phyloP scores from a whole-genome alignment of 2,113 vertebrate genomes.

The Tyrannus savana region DNA sequence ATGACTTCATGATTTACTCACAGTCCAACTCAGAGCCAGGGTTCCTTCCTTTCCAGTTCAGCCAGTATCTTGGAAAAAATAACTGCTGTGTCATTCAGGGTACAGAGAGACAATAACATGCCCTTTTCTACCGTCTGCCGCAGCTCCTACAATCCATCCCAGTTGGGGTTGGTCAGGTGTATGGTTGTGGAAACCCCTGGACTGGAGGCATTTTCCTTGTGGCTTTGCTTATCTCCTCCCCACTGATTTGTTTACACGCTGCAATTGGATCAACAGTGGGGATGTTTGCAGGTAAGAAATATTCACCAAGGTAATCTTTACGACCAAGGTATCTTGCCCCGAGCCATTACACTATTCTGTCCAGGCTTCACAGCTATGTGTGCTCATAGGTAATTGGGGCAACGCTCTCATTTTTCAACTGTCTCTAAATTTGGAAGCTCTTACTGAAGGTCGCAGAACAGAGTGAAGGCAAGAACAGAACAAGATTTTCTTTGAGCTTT shows the following conservation, averaged over 20 bases:
- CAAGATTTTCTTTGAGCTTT: neutral
- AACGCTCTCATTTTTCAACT: neutral
- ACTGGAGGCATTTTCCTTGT: slow-evolving; percentile 89
- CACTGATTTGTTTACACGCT: slow-evolving; percentile 87
- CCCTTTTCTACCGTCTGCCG: neutral
- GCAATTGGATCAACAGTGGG: slow-evolving; percentile 88
- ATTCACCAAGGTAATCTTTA: neutral
- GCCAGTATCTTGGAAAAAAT: neutral
- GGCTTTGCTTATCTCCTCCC: slow-evolving; percentile 89
- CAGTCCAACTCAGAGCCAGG: neutral
- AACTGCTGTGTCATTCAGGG: neutral
- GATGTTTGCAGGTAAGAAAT: slow-evolving; percentile 85
- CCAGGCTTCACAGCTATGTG: neutral
- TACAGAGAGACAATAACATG: neutral
- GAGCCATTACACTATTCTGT: neutral
- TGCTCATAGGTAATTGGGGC: fast-evolving
- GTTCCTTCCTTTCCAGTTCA: neutral
- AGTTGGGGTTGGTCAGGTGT: slow-evolving; percentile 88
- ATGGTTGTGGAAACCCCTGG: slow-evolving; percentile 93
- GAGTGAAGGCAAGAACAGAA: neutral
- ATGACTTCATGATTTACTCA: neutral
- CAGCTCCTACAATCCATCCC: slow-evolving; percentile 91
- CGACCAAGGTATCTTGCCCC: neutral
- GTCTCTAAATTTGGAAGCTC: neutral
- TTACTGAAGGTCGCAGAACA: neutral